Evolutionary conservation across 2,113 vertebrate genomes (phyloP).

Genomic region (Ceyx cyanopectus): DNA sequence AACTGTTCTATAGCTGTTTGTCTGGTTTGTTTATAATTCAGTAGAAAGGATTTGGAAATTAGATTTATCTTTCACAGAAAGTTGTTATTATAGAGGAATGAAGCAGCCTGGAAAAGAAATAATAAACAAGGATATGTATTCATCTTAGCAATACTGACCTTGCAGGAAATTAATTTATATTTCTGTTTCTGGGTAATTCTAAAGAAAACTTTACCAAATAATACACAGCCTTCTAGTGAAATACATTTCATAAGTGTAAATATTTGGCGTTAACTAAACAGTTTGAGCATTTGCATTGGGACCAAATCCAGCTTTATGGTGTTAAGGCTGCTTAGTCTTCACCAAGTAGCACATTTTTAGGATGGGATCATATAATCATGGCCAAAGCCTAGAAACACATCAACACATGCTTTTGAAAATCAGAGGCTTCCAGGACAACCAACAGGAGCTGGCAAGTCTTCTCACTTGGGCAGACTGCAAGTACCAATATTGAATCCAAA

Average conservation of each 20-base stretch:
- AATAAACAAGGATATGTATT: slow-evolving; percentile 47
- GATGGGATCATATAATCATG: background rate
- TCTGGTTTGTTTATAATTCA: slow-evolving; percentile 40
- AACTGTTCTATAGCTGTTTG: background rate
- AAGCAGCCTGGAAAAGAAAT: slow-evolving; percentile 22
- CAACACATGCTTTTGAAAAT: background rate
- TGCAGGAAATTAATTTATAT: slow-evolving; percentile 10
- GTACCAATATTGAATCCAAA: background rate
- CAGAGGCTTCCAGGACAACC: background rate
- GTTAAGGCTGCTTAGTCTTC: background rate
- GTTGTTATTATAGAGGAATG: slow-evolving; percentile 42
- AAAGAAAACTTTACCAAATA: slow-evolving; percentile 17
- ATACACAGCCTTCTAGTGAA: slow-evolving; percentile 1
- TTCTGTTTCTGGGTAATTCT: slow-evolving; percentile 19
- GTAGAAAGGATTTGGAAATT: slow-evolving; percentile 33
- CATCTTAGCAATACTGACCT: background rate
- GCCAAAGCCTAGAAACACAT: background rate
- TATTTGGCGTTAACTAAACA: background rate
- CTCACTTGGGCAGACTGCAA: background rate
- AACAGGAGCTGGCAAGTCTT: background rate
- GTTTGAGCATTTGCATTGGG: background rate
- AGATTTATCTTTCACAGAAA: slow-evolving; percentile 28
- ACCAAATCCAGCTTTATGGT: background rate
- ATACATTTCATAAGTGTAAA: background rate
- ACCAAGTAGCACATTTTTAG: background rate